These are phyloP conservation scores for Dascillus cervinus DNA, from an alignment of 2,888 invertebrate species.

Conservation along the genomic window DNA sequence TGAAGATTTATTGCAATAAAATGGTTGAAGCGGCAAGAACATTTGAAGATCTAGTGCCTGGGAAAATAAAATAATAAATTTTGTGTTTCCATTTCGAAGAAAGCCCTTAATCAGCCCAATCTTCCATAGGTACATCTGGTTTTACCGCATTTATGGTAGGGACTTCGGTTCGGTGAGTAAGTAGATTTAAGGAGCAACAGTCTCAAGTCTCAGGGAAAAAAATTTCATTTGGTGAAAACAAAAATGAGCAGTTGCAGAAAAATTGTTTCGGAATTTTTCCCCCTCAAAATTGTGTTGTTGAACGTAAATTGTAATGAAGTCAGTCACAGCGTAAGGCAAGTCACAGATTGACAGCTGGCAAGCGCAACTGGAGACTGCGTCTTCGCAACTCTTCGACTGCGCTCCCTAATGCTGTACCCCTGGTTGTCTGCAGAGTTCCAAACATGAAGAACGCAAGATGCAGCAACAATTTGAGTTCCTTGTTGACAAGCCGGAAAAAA, in stretches of 20 bases:
- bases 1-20: no score
- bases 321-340: slow-evolving; percentile 18
- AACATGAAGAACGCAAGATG: slow-evolving; percentile 42
- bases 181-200: slow-evolving; percentile 10
- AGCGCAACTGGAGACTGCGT: slow-evolving; percentile 26
- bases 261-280: slow-evolving; percentile 1
- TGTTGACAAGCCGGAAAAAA: slow-evolving; percentile 43
- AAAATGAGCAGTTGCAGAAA: no score
- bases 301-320: slow-evolving; percentile 9
- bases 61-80: no score
- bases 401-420: slow-evolving; percentile 30
- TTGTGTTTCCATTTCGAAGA: slow-evolving; percentile 18
- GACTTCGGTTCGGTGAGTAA: slow-evolving; percentile 23
- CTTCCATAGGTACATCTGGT: slow-evolving; percentile 34
- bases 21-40: no score
- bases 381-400: slow-evolving; percentile 22
- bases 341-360: slow-evolving; percentile 23
- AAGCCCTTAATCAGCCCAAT: slow-evolving; percentile 39
- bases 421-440: slow-evolving; percentile 43
- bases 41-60: no score
- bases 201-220: no score
- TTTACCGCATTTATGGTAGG: slow-evolving; percentile 26
- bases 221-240: no score
- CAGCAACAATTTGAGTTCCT: slow-evolving; percentile 33
- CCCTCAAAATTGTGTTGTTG: slow-evolving; percentile 1